phyloP scores from a whole-genome alignment of 2,888 invertebrate species.

The Nudaria mundana region DNA sequence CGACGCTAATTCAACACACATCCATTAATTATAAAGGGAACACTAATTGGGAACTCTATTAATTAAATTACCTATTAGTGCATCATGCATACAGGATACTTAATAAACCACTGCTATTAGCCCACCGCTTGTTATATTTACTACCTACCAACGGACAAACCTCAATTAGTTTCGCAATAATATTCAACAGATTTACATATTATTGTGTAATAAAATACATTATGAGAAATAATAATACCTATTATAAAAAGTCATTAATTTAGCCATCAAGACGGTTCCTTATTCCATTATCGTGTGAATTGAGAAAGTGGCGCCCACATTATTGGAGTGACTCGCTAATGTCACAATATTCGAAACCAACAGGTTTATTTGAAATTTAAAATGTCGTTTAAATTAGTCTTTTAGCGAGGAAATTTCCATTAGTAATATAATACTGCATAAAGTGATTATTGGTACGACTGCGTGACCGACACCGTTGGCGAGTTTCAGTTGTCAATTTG shows the following conservation, averaged over 20 bases:
- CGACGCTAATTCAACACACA: constrained; percentile 71
- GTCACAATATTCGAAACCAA: constrained; percentile 19
- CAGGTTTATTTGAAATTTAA: constrained; percentile 21
- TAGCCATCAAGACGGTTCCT: constrained; percentile 5
- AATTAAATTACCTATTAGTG: constrained; percentile 64
- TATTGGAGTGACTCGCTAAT: constrained; percentile 13
- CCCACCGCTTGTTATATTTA: constrained; percentile 6
- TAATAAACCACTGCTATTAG: constrained; percentile 20
- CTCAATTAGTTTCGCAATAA: too few species aligned
- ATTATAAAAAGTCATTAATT: too few species aligned
- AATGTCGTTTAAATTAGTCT: constrained; percentile 24
- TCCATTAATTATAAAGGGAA: constrained; percentile 70
- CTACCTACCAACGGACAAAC: background rate
- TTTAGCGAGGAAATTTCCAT: constrained; percentile 12
- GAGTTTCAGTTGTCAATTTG: constrained; percentile 61
- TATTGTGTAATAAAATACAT: too few species aligned
- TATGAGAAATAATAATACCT: background rate
- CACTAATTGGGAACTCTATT: constrained; percentile 76
- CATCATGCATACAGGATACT: constrained; percentile 41
- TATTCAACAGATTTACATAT: too few species aligned
- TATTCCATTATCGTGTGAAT: constrained; percentile 9
- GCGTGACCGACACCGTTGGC: constrained; percentile 10
- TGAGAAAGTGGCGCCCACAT: constrained; percentile 22
- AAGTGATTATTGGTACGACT: constrained; percentile 4
- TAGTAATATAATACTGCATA: constrained; percentile 3